Evolutionary conservation across 2,113 vertebrate species (phyloP).

Genomic region (Ceyx cyanopectus): DNA sequence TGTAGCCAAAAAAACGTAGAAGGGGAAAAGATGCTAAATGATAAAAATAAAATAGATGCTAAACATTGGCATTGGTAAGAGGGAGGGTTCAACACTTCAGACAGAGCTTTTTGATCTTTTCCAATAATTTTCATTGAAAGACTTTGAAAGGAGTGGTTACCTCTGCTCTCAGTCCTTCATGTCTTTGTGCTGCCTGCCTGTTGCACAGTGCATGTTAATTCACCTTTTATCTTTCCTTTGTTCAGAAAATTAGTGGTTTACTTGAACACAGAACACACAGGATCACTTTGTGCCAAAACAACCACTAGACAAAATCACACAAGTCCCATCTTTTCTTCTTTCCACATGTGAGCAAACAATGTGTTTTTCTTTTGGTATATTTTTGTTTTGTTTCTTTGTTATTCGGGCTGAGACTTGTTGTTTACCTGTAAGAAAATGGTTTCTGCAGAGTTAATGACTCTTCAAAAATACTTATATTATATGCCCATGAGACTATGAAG

Average conservation of each 20-base stretch:
- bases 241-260: background rate
- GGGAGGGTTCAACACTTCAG: background rate
- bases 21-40: background rate
- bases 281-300: no score
- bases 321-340: background rate
- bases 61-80: background rate
- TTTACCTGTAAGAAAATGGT: background rate
- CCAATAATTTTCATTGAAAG: no score
- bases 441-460: background rate
- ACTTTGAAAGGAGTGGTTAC: background rate
- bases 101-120: background rate
- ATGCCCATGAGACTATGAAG: rapidly evolving
- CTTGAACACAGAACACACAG: no score
- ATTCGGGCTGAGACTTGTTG: background rate
- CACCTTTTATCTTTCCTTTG: background rate
- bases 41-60: no score
- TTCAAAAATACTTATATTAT: background rate
- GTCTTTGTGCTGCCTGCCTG: background rate
- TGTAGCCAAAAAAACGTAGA: background rate
- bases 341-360: background rate
- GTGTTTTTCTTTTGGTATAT: background rate
- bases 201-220: background rate
- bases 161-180: background rate
- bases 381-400: background rate
- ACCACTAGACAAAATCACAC: no score